Conservation (phyloP, 2,113 vertebrate species). For the Cettia cetti region DNA sequence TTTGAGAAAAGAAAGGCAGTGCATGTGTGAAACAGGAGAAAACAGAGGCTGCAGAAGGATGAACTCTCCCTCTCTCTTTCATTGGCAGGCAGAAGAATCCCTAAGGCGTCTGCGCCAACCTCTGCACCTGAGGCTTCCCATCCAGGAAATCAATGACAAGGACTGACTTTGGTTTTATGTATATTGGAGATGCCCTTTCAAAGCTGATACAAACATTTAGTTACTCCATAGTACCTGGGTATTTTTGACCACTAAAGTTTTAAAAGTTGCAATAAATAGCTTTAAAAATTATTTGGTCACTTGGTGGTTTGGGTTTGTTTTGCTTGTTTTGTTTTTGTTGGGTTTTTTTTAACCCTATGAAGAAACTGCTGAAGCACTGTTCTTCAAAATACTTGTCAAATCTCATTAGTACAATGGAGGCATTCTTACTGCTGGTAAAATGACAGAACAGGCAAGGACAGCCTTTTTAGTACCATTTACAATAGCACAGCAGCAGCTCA, state of each 20-base stretch:
- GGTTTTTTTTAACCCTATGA: neutral
- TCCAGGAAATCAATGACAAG: conserved; percentile 76
- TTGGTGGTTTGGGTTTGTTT: neutral
- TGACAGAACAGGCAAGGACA: neutral
- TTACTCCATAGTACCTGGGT: neutral
- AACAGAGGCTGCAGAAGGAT: neutral
- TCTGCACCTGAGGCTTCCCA: conserved; percentile 75
- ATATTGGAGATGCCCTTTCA: neutral
- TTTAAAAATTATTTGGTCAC: neutral
- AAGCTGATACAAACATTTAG: neutral
- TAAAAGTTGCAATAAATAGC: conserved; percentile 28
- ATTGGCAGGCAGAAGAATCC: conserved; percentile 81
- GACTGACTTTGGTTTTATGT: conserved; percentile 49
- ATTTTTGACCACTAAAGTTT: conserved; percentile 29
- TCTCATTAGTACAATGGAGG: neutral
- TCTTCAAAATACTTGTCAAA: neutral
- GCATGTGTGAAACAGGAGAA: neutral
- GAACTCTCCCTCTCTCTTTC: neutral
- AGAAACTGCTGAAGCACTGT: neutral
- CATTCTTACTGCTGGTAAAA: neutral
- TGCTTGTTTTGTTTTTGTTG: neutral
- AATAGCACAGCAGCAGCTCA: neutral
- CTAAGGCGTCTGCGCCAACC: conserved; percentile 78
- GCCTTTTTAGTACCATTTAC: neutral
- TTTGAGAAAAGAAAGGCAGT: neutral